A percentile compares a stretch with the other conserved stretches of the same genome.
phyloP scores from a whole-genome alignment of 2,113 vertebrate genomes.

The Ondatra zibethicus region DNA sequence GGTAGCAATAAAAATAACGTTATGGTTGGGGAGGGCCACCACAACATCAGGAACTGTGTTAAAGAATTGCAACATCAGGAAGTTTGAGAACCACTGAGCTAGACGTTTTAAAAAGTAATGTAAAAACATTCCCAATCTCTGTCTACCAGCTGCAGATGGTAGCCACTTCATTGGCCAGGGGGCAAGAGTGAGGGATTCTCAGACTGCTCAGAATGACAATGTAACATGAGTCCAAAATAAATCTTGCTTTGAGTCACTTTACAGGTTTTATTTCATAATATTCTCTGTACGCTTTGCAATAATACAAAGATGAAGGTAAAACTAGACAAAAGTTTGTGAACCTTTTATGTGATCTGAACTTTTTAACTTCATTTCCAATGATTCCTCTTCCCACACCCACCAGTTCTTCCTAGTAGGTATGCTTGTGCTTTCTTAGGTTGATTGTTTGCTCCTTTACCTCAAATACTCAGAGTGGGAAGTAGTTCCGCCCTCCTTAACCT shows the following conservation, averaged over 20 bases:
- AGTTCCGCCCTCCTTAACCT: background rate
- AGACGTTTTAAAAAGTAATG: background rate
- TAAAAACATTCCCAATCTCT: background rate
- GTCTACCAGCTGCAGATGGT: background rate
- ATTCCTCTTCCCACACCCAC: background rate
- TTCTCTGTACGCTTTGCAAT: background rate
- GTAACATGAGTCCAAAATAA: background rate
- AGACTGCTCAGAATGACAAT: background rate
- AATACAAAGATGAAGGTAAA: slow-evolving; percentile 44
- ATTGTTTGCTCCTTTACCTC: background rate
- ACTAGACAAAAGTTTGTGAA: slow-evolving; percentile 15
- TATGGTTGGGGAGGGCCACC: background rate
- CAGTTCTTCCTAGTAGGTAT: background rate
- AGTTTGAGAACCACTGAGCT: background rate
- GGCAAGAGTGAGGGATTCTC: background rate
- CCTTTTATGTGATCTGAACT: background rate
- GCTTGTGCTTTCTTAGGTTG: background rate
- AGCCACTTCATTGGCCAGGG: background rate
- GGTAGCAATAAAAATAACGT: background rate
- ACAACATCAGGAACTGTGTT: background rate
- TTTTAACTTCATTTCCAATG: slow-evolving; percentile 17
- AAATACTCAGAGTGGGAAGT: background rate
- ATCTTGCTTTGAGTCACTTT: slow-evolving; percentile 16
- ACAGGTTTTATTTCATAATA: background rate
- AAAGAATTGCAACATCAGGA: background rate